Evolutionary conservation across 2,888 invertebrate species (phyloP).

Genomic region (Malthinus flaveolus): DNA sequence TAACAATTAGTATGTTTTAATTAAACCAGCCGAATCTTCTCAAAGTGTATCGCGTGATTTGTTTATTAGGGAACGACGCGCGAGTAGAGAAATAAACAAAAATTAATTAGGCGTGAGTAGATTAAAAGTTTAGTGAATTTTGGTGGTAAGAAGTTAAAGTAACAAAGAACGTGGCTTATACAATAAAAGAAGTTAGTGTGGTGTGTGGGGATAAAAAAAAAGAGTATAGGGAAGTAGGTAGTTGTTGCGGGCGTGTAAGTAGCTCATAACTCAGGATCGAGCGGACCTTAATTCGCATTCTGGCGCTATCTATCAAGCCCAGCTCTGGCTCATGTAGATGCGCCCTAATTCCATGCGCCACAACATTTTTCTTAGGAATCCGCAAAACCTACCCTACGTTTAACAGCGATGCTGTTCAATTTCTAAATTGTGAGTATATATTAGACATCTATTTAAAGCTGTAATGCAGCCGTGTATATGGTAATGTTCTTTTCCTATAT

Average conservation of each 20-base stretch:
- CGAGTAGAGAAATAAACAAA: too few relatives aligned
- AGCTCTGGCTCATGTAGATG: constrained; percentile 40
- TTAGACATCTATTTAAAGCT: constrained; percentile 25
- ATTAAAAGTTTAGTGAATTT: background rate
- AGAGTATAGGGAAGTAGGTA: constrained; percentile 35
- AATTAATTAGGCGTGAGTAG: background rate
- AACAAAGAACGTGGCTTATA: constrained; percentile 14
- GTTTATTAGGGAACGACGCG: too few relatives aligned
- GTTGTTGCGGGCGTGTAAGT: constrained; percentile 45
- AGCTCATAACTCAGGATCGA: constrained; percentile 47
- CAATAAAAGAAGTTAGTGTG: constrained; percentile 20
- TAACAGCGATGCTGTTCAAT: constrained; percentile 20
- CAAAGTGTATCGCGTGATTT: too few relatives aligned
- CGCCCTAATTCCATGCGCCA: constrained; percentile 36
- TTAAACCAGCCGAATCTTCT: too few relatives aligned
- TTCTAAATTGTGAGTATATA: constrained; percentile 27
- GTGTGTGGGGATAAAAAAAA: constrained; percentile 23
- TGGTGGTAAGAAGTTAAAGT: background rate
- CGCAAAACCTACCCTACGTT: constrained; percentile 26
- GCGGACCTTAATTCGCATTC: constrained; percentile 42
- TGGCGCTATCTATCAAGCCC: constrained; percentile 46
- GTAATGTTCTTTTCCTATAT: constrained; percentile 20
- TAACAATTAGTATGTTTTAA: too few relatives aligned
- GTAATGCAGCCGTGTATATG: constrained; percentile 26
- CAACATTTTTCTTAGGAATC: constrained; percentile 31